Base-by-base conservation (phyloP, 2,888 invertebrate genomes). In the Hemicrepidius hirtus region DNA sequence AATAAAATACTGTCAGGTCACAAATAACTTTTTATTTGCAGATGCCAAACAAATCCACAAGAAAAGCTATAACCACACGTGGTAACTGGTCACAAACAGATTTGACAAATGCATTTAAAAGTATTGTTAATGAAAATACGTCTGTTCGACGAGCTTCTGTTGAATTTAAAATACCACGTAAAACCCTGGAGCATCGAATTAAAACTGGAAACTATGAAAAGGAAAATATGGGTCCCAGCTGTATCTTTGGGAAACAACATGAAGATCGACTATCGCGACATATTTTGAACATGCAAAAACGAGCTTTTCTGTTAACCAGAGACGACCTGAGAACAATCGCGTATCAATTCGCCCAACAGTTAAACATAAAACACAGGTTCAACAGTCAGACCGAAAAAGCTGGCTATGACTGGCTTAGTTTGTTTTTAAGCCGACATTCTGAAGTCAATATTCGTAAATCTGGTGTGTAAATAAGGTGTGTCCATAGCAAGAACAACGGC, bases 391-490 rank as follows among this genome's bases (percentile, higher is more conserved):
- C 1, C 2, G 44, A 44, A 44, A 13, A 16, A 13, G 44, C 44
- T 16, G 82, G 82, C 40, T 70, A 49, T 71, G 74, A 73, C 57
- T 82, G 80, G 81, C 74, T 82, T 20, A 67, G 74, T 66, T 74
- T 71, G 24, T 82, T 80, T 74, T 41, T 79, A 53, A 40, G 40
- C 21, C 55, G 77, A 66, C 62, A 78, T 65, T 70, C 65, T 40
- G 79, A 80, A 40, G 63, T 82, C 12, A 62, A 65, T 55, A 46
- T 80, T 50, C 68, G 80, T 79, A 80, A 84, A 76, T 64, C 81
- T 50, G n/a, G n/a, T n/a, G n/a, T n/a, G n/a, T n/a, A n/a, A n/a
- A n/a, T 80, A 83, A 75, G 79, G 80, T 21, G 75, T 82, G 32
- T 80, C 82, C 20, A 32, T 80, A 53, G 72, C 75, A 68, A 79